Base-by-base conservation (phyloP, 2,113 vertebrate genomes). In the Numida meleagris region DNA sequence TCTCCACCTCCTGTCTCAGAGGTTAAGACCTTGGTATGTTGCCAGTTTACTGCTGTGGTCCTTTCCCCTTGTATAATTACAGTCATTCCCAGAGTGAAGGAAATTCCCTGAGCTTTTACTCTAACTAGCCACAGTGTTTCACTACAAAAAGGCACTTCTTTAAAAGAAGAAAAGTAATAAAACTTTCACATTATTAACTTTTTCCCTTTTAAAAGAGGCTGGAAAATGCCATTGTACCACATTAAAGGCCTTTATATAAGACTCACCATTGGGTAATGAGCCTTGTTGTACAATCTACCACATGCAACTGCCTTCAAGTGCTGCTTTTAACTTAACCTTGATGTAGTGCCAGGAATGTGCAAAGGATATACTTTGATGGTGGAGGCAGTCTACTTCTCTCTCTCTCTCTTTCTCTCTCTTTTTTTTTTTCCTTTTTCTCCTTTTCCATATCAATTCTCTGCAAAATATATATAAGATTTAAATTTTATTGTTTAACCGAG, bases 111-210 rank as follows among this genome's bases (percentile, higher is more conserved):
- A 97, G 97, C 98, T 95, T 97, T 97, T 96, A 93, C 97, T 97
- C 40, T 98, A 98, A 98, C 98, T 96, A 97, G 96, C 93, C 84
- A 79, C 92, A 81, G 95, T 16, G 67, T 92, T 96, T 93, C 88
- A 70, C 95, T 93, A 94, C 98, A 98, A 97, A 98, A 98, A 97
- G 71, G 97, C 96, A 98, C 92, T 96, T 96, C 97, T 98, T 98
- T 90, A 98, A 98, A 98, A 98, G 97, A 96, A 97, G 95, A 96
- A 93, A 97, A 98, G 98, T 97, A 97, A 98, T 99, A 99, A 99
- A 99, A 98, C 98, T 97, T 98, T 97, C 97, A 98, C 98, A 87
- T 99, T 99, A 99, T 98, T 99, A 98, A 98, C 98, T 98, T 98
- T 98, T 97, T 96, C 95, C 96, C 96, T 95, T 97, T 97, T 95